Evolutionary conservation across 2,797 vertebrate species (phyloP).

Genomic region (Scarus forsteni): DNA sequence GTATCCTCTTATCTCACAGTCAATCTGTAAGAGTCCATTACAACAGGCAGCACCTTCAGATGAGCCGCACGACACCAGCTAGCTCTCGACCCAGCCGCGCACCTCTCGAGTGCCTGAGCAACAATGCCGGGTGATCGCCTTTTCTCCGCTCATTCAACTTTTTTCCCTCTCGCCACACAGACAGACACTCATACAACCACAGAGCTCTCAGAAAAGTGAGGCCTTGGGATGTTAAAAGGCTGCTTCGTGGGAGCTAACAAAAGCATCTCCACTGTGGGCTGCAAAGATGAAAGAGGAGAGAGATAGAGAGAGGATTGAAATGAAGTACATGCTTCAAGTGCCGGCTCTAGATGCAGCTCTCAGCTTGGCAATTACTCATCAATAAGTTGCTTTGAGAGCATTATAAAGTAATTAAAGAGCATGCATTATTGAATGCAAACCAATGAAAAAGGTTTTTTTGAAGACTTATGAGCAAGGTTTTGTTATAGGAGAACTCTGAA

Average conservation of each 20-base stretch:
- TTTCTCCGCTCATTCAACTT: conserved; percentile 71
- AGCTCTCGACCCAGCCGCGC: conserved; percentile 47
- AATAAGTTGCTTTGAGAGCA: conserved; percentile 31
- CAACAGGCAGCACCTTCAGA: conserved; percentile 74
- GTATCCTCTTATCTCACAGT: conserved; percentile 77
- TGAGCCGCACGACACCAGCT: conserved; percentile 56
- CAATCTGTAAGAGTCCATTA: conserved; percentile 80
- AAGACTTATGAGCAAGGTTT: not conserved
- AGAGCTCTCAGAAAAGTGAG: conserved; percentile 44
- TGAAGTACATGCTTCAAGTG: conserved; percentile 48
- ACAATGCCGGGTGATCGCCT: conserved; percentile 54
- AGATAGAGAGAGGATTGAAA: conserved; percentile 34
- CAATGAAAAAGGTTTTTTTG: conserved; percentile 32
- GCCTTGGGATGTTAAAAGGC: conserved; percentile 74
- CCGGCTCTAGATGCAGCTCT: conserved; percentile 49
- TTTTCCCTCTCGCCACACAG: conserved; percentile 31
- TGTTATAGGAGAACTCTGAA: not conserved
- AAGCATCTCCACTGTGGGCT: conserved; percentile 50
- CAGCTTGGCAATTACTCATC: conserved; percentile 36
- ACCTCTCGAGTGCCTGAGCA: conserved; percentile 57
- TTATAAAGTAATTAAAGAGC: conserved; percentile 24
- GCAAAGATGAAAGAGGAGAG: conserved; percentile 45
- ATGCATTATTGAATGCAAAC: conserved; percentile 33
- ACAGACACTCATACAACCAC: conserved; percentile 34
- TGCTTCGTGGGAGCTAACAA: conserved; percentile 64